Percentiles rank a stretch among this genome's conserved stretches.
Evolutionary conservation across 2,113 vertebrate genomes (phyloP).

Genomic region (Otis tarda): DNA sequence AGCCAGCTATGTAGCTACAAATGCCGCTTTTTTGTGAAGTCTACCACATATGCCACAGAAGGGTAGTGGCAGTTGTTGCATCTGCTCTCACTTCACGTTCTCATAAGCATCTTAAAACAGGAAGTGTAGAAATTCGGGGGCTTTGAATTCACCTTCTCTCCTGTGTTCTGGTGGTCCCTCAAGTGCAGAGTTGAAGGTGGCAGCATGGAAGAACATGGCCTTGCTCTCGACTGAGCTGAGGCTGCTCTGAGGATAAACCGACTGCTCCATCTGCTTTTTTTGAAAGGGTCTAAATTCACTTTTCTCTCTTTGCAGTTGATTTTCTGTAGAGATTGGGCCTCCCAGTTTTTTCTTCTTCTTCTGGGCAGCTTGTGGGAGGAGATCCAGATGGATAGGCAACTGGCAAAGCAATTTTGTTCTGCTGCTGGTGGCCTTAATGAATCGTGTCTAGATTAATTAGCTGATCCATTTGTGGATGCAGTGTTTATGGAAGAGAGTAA

Average conservation of each 20-base stretch:
- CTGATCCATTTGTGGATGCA: slow-evolving; percentile 4
- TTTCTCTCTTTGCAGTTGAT: neutral
- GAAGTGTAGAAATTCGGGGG: neutral
- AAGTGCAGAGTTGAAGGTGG: neutral
- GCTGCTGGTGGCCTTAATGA: slow-evolving; percentile 28
- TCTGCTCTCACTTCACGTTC: neutral
- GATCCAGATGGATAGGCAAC: neutral
- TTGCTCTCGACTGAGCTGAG: neutral
- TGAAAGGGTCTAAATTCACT: neutral
- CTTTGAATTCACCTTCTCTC: neutral
- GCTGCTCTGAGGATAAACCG: neutral
- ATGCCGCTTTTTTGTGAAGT: neutral
- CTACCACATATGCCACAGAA: neutral
- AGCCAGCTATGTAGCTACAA: neutral
- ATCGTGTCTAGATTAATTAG: slow-evolving; percentile 50
- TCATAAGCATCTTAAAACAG: neutral
- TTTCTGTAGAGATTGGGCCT: slow-evolving; percentile 40
- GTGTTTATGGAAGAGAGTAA: neutral
- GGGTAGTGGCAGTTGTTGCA: neutral
- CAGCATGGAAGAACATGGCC: neutral
- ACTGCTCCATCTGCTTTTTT: neutral
- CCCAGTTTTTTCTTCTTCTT: neutral
- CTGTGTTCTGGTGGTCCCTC: neutral
- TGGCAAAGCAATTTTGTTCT: neutral
- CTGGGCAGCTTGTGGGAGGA: neutral